These are phyloP conservation scores for Tapirus terrestris DNA, from an alignment of 2,113 vertebrate genomes.

Conservation along the genomic window DNA sequence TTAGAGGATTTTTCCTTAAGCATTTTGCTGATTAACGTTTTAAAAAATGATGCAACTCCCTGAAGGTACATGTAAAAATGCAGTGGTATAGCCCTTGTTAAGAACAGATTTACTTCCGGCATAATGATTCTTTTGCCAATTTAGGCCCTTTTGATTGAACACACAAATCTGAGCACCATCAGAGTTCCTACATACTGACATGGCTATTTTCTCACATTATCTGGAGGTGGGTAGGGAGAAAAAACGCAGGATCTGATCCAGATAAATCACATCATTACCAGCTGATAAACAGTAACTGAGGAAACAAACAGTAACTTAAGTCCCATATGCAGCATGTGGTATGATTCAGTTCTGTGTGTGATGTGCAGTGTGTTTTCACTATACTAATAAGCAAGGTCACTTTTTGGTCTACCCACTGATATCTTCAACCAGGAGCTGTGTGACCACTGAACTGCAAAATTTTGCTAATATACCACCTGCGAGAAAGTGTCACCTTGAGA, in stretches of 20 bases:
- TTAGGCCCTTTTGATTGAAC: conserved; percentile 77
- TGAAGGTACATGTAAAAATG: conserved; percentile 66
- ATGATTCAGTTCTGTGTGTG: conserved; percentile 81
- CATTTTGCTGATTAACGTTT: conserved; percentile 21
- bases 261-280: conserved; percentile 81
- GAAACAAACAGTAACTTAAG: conserved; percentile 82
- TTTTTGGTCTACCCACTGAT: conserved; percentile 85
- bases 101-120: conserved; percentile 73
- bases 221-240: conserved; percentile 49
- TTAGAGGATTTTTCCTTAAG: conserved; percentile 32
- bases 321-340: conserved; percentile 87
- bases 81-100: conserved; percentile 87
- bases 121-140: conserved; percentile 73
- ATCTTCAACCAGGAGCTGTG: conserved; percentile 80
- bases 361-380: conserved; percentile 74
- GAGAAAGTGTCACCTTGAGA: conserved; percentile 81
- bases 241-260: conserved; percentile 81
- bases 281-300: conserved; percentile 75
- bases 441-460: conserved; percentile 81
- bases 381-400: conserved; percentile 86
- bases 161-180: conserved; percentile 78
- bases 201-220: conserved; percentile 83
- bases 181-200: conserved; percentile 74
- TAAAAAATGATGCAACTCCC: conserved; percentile 27
- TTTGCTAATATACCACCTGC: conserved; percentile 78